These are phyloP conservation scores for Phaedon cochleariae DNA, from an alignment of 2,888 invertebrate genomes.

Conservation along the genomic window DNA sequence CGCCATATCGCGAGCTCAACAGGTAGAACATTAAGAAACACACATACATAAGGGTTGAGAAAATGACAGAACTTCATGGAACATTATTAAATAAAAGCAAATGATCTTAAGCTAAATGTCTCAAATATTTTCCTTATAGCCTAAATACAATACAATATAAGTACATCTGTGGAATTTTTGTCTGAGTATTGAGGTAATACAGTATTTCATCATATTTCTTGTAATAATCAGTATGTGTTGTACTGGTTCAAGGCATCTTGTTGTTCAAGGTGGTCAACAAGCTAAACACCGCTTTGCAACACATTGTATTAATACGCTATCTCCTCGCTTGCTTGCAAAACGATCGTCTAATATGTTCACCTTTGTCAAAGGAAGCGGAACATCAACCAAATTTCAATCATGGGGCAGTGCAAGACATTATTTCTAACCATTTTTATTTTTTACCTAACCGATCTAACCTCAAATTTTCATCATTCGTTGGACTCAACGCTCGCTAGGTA, in stretches of 20 bases:
- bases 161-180: conserved; percentile 62
- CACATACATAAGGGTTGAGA: not conserved
- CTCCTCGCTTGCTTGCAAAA: conserved; percentile 31
- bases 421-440: conserved; percentile 44
- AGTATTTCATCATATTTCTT: conserved; percentile 55
- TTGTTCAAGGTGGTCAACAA: conserved; percentile 51
- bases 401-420: conserved; percentile 53
- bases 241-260: conserved; percentile 65
- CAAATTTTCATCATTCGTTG: conserved; percentile 30
- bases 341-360: conserved; percentile 32
- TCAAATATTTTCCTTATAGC: conserved; percentile 55
- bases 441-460: conserved; percentile 42
- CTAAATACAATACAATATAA: conserved; percentile 63
- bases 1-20: too few relatives aligned
- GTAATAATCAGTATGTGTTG: conserved; percentile 61
- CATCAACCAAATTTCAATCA: conserved; percentile 47
- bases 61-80: conserved; percentile 30
- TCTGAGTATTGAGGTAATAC: conserved; percentile 64
- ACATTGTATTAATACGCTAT: conserved; percentile 15
- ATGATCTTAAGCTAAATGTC: conserved; percentile 57
- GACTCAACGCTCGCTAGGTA: conserved; percentile 7
- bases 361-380: conserved; percentile 48
- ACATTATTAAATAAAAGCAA: conserved; percentile 50
- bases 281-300: conserved; percentile 38
- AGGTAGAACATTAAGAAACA: too few relatives aligned